Evolutionary conservation across 2,797 vertebrate species (phyloP).

Genomic region (Babyrousa celebensis): DNA sequence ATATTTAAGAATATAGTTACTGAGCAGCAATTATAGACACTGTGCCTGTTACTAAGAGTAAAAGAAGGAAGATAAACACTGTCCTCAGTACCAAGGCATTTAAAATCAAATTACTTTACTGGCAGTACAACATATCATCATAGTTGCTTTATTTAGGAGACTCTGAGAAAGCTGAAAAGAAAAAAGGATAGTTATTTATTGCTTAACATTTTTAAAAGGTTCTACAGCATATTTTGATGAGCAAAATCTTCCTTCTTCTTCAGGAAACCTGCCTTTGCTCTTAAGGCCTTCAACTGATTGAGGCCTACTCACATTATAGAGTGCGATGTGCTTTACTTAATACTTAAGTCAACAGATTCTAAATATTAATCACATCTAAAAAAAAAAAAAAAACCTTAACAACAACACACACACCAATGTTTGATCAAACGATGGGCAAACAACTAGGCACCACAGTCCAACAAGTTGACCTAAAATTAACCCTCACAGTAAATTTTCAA

Average conservation of each 20-base stretch:
- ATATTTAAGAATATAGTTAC: slow-evolving; percentile 52
- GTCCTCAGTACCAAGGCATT: neutral
- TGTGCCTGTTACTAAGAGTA: neutral
- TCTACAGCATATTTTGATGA: neutral
- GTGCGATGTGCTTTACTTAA: neutral
- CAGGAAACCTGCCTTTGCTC: neutral
- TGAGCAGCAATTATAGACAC: slow-evolving; percentile 66
- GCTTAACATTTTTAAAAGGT: slow-evolving; percentile 31
- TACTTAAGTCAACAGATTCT: neutral
- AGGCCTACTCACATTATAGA: neutral
- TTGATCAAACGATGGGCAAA: neutral
- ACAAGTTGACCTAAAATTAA: slow-evolving; percentile 18
- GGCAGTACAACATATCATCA: neutral
- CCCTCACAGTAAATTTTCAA: neutral
- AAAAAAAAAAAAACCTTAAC: neutral
- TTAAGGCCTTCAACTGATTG: neutral
- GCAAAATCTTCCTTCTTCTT: neutral
- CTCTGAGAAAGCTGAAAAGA: slow-evolving; percentile 51
- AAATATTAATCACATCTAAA: slow-evolving; percentile 6
- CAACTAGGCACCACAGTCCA: neutral
- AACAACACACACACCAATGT: neutral
- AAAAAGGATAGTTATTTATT: neutral
- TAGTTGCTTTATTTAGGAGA: slow-evolving; percentile 6
- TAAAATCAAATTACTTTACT: slow-evolving; percentile 54
- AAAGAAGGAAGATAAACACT: slow-evolving; percentile 39